A percentile compares a stretch with the other conserved stretches of the same genome.
Evolutionary conservation across 1,140 invertebrate species (phyloP).

Genomic region (Drosophila busckii): DNA sequence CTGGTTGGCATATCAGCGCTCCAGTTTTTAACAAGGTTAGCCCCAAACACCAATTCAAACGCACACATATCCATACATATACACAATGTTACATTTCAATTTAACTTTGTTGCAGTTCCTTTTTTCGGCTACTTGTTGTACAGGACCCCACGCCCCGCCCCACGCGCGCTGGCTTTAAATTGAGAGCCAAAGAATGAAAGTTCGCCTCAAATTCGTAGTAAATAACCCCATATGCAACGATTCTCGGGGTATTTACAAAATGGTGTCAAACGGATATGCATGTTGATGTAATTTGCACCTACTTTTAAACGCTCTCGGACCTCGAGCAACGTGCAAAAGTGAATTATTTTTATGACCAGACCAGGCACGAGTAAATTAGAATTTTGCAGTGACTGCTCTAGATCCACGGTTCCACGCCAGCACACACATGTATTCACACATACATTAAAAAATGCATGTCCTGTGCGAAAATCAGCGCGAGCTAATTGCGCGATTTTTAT

Average conservation of each 20-base stretch:
- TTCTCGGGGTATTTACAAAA: conserved; percentile 49
- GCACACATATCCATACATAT: conserved; percentile 9
- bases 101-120: conserved; percentile 33
- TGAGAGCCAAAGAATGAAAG: too few species aligned
- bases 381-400: conserved; percentile 39
- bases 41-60: conserved; percentile 1
- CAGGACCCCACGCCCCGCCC: too few species aligned
- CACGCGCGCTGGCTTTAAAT: too few species aligned
- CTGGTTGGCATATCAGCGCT: conserved; percentile 24
- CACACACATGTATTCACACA: conserved; percentile 4
- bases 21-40: conserved; percentile 45
- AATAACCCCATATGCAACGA: too few species aligned
- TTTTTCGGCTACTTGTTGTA: too few species aligned
- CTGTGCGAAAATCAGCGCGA: conserved; percentile 70
- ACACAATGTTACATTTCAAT: conserved; percentile 17
- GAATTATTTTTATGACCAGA: conserved; percentile 67
- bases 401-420: conserved; percentile 11
- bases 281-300: conserved; percentile 77
- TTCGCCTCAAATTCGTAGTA: too few species aligned
- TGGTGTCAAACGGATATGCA: conserved; percentile 76
- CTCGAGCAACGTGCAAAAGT: conserved; percentile 22
- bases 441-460: conserved; percentile 39
- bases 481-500: conserved; percentile 74
- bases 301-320: conserved; percentile 55
- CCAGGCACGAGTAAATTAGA: conserved; percentile 60